These are phyloP conservation scores for Epinephelus lanceolatus DNA, from an alignment of 2,113 vertebrate genomes.

Conservation along the genomic window DNA sequence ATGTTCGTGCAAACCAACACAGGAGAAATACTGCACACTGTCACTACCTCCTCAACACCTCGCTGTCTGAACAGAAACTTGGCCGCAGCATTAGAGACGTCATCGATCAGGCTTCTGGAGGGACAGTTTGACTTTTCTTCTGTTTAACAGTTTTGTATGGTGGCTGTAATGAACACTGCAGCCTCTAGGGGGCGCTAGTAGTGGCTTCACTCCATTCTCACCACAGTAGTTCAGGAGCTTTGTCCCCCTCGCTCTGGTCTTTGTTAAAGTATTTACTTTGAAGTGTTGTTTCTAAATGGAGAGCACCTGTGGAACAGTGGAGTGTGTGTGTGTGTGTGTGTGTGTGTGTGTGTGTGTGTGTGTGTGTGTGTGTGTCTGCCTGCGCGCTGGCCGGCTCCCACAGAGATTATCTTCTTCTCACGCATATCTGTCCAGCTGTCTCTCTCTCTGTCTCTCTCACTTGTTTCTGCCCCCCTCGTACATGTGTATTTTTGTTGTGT, in stretches of 20 bases:
- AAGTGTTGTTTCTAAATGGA: conserved; percentile 68
- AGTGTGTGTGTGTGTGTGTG: conserved; percentile 13
- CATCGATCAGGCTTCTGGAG: not conserved
- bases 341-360: conserved; percentile 5
- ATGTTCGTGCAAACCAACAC: conserved; percentile 16
- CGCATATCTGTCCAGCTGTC: conserved; percentile 63
- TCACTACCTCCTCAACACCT: not conserved
- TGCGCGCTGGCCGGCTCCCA: conserved; percentile 40
- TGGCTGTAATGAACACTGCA: not conserved
- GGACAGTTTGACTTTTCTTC: not conserved
- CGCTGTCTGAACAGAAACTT: not conserved
- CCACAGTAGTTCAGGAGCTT: conserved; percentile 43
- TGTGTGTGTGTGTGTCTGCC: conserved; percentile 23
- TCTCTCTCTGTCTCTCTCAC: conserved; percentile 15
- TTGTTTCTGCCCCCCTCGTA: not conserved
- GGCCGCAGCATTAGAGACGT: not conserved
- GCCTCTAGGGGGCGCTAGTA: conserved; percentile 26
- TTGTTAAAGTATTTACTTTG: conserved; percentile 68
- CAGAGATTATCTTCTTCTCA: conserved; percentile 68
- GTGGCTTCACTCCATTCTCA: not conserved
- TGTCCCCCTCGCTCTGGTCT: conserved; percentile 45
- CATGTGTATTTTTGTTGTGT: too few relatives aligned
- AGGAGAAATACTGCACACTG: not conserved
- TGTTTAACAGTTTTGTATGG: not conserved
- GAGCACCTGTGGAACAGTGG: conserved; percentile 55